A percentile compares a stretch with the other conserved stretches of the same genome.
Conservation (phyloP, 2,888 invertebrate genomes). For the Macropis europaea region DNA sequence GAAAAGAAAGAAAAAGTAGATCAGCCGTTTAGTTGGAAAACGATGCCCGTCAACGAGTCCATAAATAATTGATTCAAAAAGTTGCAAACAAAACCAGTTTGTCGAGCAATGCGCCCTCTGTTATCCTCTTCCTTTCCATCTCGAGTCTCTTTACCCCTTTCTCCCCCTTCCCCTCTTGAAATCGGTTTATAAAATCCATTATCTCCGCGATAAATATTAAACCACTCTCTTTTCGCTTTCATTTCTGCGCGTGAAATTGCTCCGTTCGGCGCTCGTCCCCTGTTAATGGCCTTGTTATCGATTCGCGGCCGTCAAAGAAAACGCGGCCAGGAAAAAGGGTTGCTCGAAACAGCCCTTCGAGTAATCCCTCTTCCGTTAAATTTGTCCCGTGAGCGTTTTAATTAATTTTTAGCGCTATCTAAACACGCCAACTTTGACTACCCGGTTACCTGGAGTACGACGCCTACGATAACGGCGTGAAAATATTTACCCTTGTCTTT, state of each 20-base stretch:
- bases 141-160: background rate
- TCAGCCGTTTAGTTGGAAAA: constrained; percentile 20
- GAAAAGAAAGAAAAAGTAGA: constrained; percentile 16
- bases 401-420: constrained; percentile 43
- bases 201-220: constrained; percentile 64
- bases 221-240: constrained; percentile 53
- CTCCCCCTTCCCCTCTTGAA: constrained; percentile 21
- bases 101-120: constrained; percentile 51
- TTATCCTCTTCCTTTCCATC: background rate
- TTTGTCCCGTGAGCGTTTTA: constrained; percentile 30
- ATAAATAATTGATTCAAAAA: constrained; percentile 64
- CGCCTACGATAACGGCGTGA: no score
- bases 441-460: background rate
- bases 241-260: constrained; percentile 55
- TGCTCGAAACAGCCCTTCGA: constrained; percentile 3
- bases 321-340: constrained; percentile 13
- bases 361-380: constrained; percentile 22
- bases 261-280: constrained; percentile 37
- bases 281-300: constrained; percentile 62
- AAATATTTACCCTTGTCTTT: no score
- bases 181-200: constrained; percentile 65
- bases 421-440: constrained; percentile 9
- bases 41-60: constrained; percentile 58
- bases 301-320: constrained; percentile 53
- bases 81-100: constrained; percentile 58